These are phyloP conservation scores for Myiopsitta monachus DNA, from an alignment of 2,113 vertebrate genomes.

Conservation along the genomic window DNA sequence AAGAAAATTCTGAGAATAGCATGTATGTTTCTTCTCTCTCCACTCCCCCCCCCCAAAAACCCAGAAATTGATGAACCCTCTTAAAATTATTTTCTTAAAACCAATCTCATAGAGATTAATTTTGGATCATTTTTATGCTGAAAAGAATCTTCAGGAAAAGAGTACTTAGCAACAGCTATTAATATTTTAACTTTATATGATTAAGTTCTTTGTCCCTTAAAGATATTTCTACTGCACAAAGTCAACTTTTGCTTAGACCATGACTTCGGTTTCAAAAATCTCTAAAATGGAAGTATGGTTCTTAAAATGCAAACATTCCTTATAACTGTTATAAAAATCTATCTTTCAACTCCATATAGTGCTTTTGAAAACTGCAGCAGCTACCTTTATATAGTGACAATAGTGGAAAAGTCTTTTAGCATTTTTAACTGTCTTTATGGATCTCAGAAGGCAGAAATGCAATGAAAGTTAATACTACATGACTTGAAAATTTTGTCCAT, in stretches of 20 bases:
- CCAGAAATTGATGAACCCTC: neutral
- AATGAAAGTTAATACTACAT: neutral
- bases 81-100: constrained; percentile 7
- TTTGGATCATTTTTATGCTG: neutral
- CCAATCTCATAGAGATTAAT: neutral
- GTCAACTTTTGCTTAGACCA: neutral
- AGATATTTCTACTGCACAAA: neutral
- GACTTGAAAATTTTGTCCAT: neutral
- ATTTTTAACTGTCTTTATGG: neutral
- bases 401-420: neutral
- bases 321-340: neutral
- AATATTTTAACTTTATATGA: neutral
- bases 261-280: neutral
- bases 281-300: neutral
- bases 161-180: neutral
- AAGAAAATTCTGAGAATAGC: constrained; percentile 2
- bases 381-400: neutral
- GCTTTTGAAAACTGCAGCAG: neutral
- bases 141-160: neutral
- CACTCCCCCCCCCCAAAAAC: neutral
- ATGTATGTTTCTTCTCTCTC: neutral
- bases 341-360: neutral
- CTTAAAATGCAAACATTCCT: neutral
- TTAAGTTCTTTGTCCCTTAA: neutral
- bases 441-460: constrained; percentile 6